Percentiles rank a stretch among this genome's conserved stretches.
Conservation (phyloP, 1,140 invertebrate genomes). For the Bombus polaris region DNA sequence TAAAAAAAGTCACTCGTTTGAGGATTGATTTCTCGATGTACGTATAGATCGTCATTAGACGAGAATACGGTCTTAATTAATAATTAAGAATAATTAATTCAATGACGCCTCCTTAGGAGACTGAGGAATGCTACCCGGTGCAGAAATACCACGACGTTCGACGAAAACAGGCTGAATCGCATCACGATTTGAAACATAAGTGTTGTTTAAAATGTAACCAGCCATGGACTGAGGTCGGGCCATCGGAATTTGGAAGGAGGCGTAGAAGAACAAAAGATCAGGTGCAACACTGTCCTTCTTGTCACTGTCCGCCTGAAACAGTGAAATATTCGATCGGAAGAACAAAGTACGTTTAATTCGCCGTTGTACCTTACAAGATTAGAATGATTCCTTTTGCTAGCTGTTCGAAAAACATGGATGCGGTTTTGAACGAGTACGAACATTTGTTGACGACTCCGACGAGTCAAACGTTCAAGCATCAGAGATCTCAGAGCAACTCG, state of each 20-base stretch:
- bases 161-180: constrained; percentile 8
- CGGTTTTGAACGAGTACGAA: constrained; percentile 50
- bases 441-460: constrained; percentile 6
- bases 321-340: constrained; percentile 24
- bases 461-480: constrained; percentile 18
- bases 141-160: background rate
- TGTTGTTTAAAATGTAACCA: constrained; percentile 36
- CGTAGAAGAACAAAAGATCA: constrained; percentile 30
- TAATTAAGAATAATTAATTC: too few species aligned
- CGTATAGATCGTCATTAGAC: too few species aligned
- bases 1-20: too few species aligned
- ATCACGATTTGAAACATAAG: background rate
- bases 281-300: constrained; percentile 62
- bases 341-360: constrained; percentile 33
- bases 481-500: constrained; percentile 39
- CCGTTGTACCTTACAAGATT: background rate
- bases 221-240: constrained; percentile 6
- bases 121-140: constrained; percentile 45
- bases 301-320: constrained; percentile 43
- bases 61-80: too few species aligned
- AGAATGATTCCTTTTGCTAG: constrained; percentile 18
- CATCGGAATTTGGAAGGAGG: background rate
- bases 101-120: background rate
- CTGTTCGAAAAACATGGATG: constrained; percentile 52
- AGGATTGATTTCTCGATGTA: too few species aligned